phyloP scores from a whole-genome alignment of 2,113 vertebrate genomes.

The Hypanus sabinus region DNA sequence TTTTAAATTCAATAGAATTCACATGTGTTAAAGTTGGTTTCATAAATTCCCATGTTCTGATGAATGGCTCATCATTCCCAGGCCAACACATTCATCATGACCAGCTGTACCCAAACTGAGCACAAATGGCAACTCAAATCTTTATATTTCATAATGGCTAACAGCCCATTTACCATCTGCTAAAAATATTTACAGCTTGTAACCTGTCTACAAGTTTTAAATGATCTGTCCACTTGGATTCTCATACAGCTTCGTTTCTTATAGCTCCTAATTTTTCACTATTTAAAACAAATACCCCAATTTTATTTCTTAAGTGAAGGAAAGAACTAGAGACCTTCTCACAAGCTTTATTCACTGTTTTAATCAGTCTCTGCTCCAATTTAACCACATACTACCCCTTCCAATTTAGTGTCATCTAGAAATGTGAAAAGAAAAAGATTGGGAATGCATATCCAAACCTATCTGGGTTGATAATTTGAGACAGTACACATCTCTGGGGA shows the following conservation, averaged over 20 bases:
- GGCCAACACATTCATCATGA: not conserved
- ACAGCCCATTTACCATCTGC: not conserved
- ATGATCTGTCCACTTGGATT: not conserved
- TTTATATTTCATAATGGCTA: not conserved
- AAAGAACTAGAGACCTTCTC: not conserved
- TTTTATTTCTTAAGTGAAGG: not conserved
- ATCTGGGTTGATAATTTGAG: not conserved
- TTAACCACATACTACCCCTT: not conserved
- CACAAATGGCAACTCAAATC: not conserved
- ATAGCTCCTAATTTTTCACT: not conserved
- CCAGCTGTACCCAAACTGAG: not conserved
- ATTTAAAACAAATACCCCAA: not conserved
- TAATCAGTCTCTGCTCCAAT: not conserved
- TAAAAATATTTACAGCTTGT: not conserved
- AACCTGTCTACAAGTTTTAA: not conserved
- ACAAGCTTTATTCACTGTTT: not conserved
- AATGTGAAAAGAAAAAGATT: not conserved
- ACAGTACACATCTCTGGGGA: not conserved
- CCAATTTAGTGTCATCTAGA: not conserved
- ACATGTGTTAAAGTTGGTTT: too few species aligned
- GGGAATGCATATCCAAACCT: not conserved
- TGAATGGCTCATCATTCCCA: not conserved
- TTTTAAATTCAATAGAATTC: too few species aligned
- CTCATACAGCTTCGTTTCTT: not conserved
- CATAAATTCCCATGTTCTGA: not conserved